Evolutionary conservation across 2,888 invertebrate genomes (phyloP).

Genomic region (Belgica antarctica): DNA sequence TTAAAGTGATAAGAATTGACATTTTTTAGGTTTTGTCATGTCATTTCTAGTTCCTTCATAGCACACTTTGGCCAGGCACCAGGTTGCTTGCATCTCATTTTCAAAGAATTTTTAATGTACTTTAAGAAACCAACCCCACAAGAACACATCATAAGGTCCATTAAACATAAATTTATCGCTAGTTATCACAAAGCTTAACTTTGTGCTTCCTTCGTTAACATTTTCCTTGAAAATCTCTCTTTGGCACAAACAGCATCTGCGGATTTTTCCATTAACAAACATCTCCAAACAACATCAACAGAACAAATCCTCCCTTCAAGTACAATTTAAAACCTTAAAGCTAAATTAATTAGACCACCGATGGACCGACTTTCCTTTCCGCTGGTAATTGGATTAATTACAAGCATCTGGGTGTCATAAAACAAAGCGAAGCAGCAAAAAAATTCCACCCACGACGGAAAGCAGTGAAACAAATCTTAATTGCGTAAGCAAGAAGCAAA

Average conservation of each 20-base stretch:
- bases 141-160: not conserved
- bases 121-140: not conserved
- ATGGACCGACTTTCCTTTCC: not conserved
- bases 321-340: not conserved
- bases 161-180: conserved; percentile 19
- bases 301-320: conserved; percentile 11
- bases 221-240: not conserved
- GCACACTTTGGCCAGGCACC: too few relatives aligned
- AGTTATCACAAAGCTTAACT: conserved; percentile 17
- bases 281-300: not conserved
- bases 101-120: not conserved
- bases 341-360: conserved; percentile 28
- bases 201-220: not conserved
- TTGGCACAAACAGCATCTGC: not conserved
- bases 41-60: too few relatives aligned
- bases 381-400: conserved; percentile 40
- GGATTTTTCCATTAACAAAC: not conserved
- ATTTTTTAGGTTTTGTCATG: too few relatives aligned
- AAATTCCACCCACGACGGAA: too few relatives aligned
- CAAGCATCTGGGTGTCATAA: conserved; percentile 42
- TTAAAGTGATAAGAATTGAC: too few relatives aligned
- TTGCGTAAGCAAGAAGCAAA: conserved; percentile 6
- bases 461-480: conserved; percentile 34
- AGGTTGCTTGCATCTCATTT: not conserved
- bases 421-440: too few relatives aligned